These are phyloP conservation scores for Calidris pugnax DNA, from an alignment of 2,113 vertebrate species.

Conservation along the genomic window DNA sequence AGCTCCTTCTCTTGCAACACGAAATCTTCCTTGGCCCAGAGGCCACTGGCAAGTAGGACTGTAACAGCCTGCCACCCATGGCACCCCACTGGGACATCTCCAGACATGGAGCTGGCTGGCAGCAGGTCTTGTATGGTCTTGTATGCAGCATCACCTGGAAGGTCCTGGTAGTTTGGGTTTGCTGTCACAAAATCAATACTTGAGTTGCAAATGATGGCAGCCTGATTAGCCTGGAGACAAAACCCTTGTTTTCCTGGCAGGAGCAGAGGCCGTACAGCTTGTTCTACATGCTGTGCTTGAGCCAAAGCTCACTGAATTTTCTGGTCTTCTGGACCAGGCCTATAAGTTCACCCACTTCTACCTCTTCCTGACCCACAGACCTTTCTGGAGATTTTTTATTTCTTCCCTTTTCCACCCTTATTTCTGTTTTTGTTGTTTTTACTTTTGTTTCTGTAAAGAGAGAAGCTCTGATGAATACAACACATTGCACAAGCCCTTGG, in stretches of 20 bases:
- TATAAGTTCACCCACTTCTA: background rate
- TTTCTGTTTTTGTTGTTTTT: background rate
- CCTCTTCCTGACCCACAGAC: background rate
- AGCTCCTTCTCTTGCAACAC: background rate
- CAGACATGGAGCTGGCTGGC: background rate
- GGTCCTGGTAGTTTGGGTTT: background rate
- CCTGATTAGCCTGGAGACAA: background rate
- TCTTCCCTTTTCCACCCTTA: background rate
- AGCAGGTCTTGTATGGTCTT: background rate
- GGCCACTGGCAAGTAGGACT: background rate
- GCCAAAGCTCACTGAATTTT: background rate
- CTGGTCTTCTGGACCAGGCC: background rate
- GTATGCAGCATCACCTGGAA: background rate
- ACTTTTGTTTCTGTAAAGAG: background rate
- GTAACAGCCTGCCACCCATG: background rate
- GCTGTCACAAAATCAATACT: background rate
- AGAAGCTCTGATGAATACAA: background rate
- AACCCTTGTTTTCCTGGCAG: background rate
- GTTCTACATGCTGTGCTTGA: accelerated
- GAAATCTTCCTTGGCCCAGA: background rate
- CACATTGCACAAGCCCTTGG: background rate
- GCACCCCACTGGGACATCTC: background rate
- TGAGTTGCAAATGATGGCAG: background rate
- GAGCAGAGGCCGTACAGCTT: background rate
- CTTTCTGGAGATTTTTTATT: background rate